Conservation (phyloP, 2,797 vertebrate species). For the Pogonophryne albipinna region DNA sequence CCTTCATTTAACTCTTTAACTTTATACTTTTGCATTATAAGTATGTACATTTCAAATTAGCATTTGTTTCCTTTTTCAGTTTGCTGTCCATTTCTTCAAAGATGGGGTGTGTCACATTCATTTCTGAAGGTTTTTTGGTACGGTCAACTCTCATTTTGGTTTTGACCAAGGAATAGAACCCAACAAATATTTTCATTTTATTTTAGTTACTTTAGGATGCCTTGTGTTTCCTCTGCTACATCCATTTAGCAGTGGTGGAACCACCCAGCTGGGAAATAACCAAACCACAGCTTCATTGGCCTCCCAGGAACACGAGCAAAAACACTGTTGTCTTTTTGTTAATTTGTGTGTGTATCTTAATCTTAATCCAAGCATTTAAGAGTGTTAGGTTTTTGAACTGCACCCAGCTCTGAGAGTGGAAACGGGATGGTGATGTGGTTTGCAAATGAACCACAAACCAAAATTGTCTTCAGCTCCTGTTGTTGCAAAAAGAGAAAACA, state of each 20-base stretch:
- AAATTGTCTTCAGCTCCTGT: constrained; percentile 45
- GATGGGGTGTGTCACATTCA: constrained; percentile 54
- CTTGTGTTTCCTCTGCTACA: constrained; percentile 34
- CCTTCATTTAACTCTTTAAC: constrained; percentile 1
- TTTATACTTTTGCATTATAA: constrained; percentile 14
- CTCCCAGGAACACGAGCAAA: constrained; percentile 13
- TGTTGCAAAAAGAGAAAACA: constrained; percentile 40
- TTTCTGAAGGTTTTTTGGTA: constrained; percentile 39
- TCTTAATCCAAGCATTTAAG: constrained; percentile 35
- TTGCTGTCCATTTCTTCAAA: constrained; percentile 33
- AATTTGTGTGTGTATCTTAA: constrained; percentile 21
- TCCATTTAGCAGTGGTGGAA: constrained; percentile 9
- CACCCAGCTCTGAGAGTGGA: constrained; percentile 30
- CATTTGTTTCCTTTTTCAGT: constrained; percentile 19
- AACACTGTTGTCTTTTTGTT: constrained; percentile 18
- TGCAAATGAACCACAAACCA: constrained; percentile 53
- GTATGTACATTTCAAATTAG: constrained; percentile 2
- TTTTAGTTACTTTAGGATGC: constrained; percentile 32
- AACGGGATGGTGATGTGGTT: constrained; percentile 48
- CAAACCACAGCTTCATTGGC: constrained; percentile 5
- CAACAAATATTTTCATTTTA: constrained; percentile 52
- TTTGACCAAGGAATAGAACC: constrained; percentile 46
- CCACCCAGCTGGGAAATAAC: constrained; percentile 13
- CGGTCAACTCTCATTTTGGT: constrained; percentile 70
- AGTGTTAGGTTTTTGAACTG: constrained; percentile 22